These are phyloP conservation scores for Cardiocondyla obscurior DNA, from an alignment of 1,140 invertebrate species.

Conservation along the genomic window DNA sequence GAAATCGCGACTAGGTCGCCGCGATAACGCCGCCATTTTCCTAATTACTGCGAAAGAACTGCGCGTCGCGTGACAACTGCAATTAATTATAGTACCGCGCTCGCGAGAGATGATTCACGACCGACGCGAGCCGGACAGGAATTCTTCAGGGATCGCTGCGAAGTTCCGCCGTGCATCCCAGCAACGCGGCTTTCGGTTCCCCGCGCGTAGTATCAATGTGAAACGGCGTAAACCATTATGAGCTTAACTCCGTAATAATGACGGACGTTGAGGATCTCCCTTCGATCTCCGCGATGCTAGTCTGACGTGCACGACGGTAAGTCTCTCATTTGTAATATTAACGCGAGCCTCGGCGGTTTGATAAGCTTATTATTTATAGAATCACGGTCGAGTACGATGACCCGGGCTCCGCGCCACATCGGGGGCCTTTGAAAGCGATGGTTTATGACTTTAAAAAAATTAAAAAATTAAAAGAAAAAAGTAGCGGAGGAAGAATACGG, in stretches of 20 bases:
- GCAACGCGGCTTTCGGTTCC: no score
- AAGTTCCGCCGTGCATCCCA: no score
- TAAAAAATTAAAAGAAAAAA: conserved; percentile 44
- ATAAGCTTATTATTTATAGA: conserved; percentile 50
- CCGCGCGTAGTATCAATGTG: neutral
- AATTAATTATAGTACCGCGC: conserved; percentile 50
- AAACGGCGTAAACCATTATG: conserved; percentile 1
- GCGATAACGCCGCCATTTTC: conserved; percentile 27
- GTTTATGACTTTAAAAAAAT: conserved; percentile 20
- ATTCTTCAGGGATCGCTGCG: neutral
- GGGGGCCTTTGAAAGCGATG: conserved; percentile 3
- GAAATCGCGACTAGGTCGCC: conserved; percentile 1
- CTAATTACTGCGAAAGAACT: conserved; percentile 41
- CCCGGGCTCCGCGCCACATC: neutral
- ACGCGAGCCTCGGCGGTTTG: conserved; percentile 2
- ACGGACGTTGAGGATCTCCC: conserved; percentile 13
- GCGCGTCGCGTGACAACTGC: conserved; percentile 27
- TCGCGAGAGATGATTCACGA: conserved; percentile 34
- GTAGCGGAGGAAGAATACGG: neutral
- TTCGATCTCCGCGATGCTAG: conserved; percentile 9
- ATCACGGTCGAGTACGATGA: conserved; percentile 24
- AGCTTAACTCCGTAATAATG: conserved; percentile 23
- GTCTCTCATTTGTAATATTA: conserved; percentile 54
- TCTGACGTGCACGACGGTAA: conserved; percentile 13
- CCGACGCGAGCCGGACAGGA: conserved; percentile 31